Conservation (phyloP, 2,888 invertebrate genomes). For the Cynaeus angustus region DNA sequence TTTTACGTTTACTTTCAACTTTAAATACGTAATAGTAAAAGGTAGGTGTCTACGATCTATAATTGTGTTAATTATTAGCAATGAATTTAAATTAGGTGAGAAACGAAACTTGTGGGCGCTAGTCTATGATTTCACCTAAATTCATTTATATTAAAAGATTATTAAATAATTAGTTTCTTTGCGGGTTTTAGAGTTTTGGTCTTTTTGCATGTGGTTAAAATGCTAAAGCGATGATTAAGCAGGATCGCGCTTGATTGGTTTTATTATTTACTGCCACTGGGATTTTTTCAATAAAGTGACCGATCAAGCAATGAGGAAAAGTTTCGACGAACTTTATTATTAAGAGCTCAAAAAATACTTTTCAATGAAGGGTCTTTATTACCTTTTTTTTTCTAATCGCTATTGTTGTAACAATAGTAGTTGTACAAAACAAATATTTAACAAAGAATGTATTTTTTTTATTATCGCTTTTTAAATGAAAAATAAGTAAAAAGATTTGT, state of each 20-base stretch:
- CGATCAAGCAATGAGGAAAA: background rate
- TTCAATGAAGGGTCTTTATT: too few relatives aligned
- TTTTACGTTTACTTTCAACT: slow-evolving; percentile 32
- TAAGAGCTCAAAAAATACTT: background rate
- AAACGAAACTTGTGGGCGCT: slow-evolving; percentile 14
- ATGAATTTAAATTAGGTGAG: slow-evolving; percentile 24
- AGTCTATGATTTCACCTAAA: background rate
- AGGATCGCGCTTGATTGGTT: slow-evolving; percentile 31
- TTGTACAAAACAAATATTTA: too few relatives aligned
- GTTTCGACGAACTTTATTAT: background rate
- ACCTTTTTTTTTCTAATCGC: too few relatives aligned
- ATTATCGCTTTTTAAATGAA: too few relatives aligned
- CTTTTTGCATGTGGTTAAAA: slow-evolving; percentile 5
- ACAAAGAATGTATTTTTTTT: too few relatives aligned
- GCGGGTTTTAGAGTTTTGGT: background rate
- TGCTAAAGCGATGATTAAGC: slow-evolving; percentile 16
- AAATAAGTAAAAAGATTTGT: background rate
- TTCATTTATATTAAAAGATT: background rate
- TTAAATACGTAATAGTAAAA: slow-evolving; percentile 28
- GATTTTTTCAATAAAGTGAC: slow-evolving; percentile 5
- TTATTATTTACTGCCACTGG: slow-evolving; percentile 19
- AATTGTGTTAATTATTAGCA: slow-evolving; percentile 20
- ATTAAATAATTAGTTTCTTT: slow-evolving; percentile 5
- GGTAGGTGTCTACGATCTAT: slow-evolving; percentile 10
- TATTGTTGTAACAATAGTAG: too few relatives aligned